phyloP scores from a whole-genome alignment of 2,888 invertebrate species.

The Xestoiulus laeticollis region DNA sequence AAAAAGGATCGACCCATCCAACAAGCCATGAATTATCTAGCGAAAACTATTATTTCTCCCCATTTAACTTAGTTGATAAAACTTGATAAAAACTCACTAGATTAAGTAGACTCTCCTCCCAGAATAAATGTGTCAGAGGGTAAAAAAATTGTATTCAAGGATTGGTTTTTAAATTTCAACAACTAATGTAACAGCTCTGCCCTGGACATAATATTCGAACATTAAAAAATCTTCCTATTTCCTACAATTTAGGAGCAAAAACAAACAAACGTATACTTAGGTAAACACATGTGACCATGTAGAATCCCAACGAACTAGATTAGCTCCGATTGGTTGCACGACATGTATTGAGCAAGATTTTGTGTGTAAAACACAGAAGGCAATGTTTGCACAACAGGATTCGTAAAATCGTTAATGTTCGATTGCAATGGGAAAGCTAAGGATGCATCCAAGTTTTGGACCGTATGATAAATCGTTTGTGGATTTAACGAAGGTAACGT shows the following conservation, averaged over 20 bases:
- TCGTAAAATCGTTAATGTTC: background rate
- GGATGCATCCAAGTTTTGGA: background rate
- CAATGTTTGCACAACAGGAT: background rate
- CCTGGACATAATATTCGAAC: background rate
- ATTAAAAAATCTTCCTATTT: background rate
- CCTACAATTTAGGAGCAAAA: too few species aligned
- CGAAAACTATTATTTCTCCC: too few species aligned
- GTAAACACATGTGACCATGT: background rate
- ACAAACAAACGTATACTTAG: background rate
- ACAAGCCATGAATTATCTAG: too few species aligned
- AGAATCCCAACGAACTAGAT: background rate
- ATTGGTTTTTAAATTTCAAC: background rate
- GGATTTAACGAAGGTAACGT: constrained; percentile 16
- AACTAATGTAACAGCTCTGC: background rate
- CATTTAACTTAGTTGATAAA: too few species aligned
- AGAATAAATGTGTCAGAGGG: background rate
- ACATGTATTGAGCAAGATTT: constrained; percentile 46
- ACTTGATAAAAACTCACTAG: too few species aligned
- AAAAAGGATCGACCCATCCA: too few species aligned
- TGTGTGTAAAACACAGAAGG: constrained; percentile 36
- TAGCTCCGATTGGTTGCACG: background rate
- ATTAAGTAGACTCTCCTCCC: too few species aligned
- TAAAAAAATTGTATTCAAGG: background rate
- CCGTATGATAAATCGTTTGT: background rate
- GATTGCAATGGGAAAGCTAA: constrained; percentile 40